phyloP scores from a whole-genome alignment of 2,888 invertebrate species.

The Stenchaetothrips biformis region DNA sequence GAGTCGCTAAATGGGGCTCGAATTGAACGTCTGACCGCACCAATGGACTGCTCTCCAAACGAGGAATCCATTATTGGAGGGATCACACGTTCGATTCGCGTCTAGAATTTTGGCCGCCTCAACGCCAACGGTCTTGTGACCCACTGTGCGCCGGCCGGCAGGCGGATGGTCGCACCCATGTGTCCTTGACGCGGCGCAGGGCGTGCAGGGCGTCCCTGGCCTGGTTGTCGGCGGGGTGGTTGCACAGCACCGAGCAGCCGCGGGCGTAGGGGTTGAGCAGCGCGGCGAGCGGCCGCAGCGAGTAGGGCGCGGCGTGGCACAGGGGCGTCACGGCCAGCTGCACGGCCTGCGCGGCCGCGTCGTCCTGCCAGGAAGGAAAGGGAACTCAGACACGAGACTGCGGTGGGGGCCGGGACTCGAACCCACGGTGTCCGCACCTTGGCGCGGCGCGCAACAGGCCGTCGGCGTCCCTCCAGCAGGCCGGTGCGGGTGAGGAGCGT shows the following conservation, averaged over 20 bases:
- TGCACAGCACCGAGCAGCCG: conserved; percentile 76
- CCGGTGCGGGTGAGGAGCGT: not conserved
- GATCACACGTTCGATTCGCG: too few species aligned
- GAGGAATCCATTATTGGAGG: too few species aligned
- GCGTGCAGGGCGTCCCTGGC: conserved; percentile 61
- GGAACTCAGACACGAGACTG: not conserved
- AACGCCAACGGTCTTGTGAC: too few species aligned
- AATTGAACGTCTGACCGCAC: too few species aligned
- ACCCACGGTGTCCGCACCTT: not conserved
- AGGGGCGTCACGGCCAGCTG: not conserved
- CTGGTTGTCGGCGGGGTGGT: conserved; percentile 73
- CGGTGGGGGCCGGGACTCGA: not conserved
- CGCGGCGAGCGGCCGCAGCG: conserved; percentile 72
- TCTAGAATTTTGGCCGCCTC: too few species aligned
- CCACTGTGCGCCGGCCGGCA: too few species aligned
- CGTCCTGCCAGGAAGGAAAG: not conserved
- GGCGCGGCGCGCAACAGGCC: not conserved
- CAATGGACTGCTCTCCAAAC: too few species aligned
- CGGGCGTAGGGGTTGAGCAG: conserved; percentile 76
- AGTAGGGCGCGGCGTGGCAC: conserved; percentile 58
- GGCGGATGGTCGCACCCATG: conserved; percentile 65
- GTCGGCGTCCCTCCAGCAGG: not conserved
- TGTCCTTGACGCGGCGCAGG: conserved; percentile 65
- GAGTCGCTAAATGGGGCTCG: too few species aligned
- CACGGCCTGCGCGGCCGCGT: not conserved